phyloP scores from a whole-genome alignment of 2,888 invertebrate species.

The Melieria crassipennis region DNA sequence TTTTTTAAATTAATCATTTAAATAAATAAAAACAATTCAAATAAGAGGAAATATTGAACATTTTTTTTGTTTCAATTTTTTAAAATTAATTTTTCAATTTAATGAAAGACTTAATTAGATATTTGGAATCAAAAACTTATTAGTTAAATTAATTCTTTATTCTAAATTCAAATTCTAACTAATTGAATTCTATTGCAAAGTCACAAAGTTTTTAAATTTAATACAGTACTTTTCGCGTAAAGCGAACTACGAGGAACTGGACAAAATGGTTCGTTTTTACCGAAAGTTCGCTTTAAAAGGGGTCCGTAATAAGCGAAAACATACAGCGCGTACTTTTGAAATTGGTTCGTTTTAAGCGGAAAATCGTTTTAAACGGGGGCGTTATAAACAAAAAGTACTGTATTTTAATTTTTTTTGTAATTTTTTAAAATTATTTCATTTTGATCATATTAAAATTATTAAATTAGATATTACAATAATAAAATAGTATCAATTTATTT shows the following conservation, averaged over 20 bases:
- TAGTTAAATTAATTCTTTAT: neutral
- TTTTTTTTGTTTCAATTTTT: slow-evolving; percentile 18
- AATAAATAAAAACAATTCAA: slow-evolving; percentile 1
- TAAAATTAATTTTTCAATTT: slow-evolving; percentile 20
- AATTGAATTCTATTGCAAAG: neutral
- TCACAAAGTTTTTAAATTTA: neutral
- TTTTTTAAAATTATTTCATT: neutral
- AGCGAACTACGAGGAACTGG: no score
- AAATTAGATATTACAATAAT: neutral
- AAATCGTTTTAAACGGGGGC: no score
- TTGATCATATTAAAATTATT: neutral
- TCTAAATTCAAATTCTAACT: neutral
- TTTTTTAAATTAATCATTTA: neutral
- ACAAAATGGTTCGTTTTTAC: no score
- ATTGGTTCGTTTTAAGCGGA: no score
- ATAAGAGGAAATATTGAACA: slow-evolving; percentile 3
- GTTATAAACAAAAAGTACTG: no score
- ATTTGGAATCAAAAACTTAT: neutral
- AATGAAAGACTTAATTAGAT: neutral
- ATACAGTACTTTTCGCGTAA: no score
- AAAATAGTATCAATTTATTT: no score
- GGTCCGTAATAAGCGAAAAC: no score
- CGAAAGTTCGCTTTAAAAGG: no score
- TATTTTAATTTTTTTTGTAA: neutral
- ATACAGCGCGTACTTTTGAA: no score